Evolutionary conservation across 2,888 invertebrate genomes (phyloP), one percentile per base, ranked within the genome.

Genomic region (Torymus texanus): DNA sequence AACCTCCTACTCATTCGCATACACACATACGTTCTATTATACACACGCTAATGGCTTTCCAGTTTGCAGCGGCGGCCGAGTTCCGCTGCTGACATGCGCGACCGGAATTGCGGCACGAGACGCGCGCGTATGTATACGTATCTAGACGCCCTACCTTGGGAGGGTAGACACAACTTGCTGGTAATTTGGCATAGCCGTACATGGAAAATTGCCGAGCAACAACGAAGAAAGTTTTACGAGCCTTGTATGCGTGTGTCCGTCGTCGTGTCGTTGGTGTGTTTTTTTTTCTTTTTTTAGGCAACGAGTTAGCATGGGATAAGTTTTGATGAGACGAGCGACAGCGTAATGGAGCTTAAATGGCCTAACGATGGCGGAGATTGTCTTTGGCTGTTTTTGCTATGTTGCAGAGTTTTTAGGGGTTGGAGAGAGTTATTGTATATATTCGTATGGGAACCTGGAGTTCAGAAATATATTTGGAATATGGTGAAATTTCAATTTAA

Each of bases 91-190:
- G 21, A 29, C 29, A 8, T 8, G 41, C 3, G 24, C 12, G 16
- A 61, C 75, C 68, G 75, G 68, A 75, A 68, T 75, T 68, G 62
- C 67, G 76, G 68, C 62, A 67, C 76, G 76, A 63, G 62, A 12
- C 70, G 53, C 41, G 41, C 8, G 41, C 8, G 8, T 41, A 29
- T 29, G 5, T 29, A 29, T 29, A 41, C 10, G 10, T 8, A 1
- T 41, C 5, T 41, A 41, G 41, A 41, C 41, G 41, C 1, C 8
- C 66, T 0, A 55, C 24, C 14, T 50, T 29, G 16, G 11, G 10
- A 41, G 41, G n/a, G 18, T 29, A 58, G 53, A 53, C 59, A 29
- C 58, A 62, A 12, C 62, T 10, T 1, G 16, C 16, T 12, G 53
- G 68, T 70, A 70, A 70, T 76, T 76, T 56, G 21, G 29, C 41